Conservation (phyloP, 2,888 invertebrate species). For the Caenorhabditis afra region DNA sequence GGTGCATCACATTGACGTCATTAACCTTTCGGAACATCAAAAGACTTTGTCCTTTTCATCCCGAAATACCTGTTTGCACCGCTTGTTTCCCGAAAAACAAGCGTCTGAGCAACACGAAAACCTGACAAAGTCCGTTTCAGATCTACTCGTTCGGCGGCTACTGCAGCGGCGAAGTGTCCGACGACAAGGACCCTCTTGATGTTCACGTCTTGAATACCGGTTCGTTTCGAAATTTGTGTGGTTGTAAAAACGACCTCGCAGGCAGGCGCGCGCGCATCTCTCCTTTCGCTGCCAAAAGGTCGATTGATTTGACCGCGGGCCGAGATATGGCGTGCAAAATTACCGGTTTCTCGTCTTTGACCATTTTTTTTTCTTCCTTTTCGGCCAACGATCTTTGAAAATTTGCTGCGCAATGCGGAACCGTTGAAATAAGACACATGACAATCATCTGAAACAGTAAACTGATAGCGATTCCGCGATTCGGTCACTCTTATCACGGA, state of each 20-base stretch:
- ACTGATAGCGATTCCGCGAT: neutral
- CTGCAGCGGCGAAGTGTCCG: slow-evolving; percentile 89
- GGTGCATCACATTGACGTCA: neutral
- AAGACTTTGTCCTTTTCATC: neutral
- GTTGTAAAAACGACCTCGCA: neutral
- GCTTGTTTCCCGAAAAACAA: too few relatives aligned
- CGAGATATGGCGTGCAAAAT: neutral
- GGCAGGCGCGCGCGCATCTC: neutral
- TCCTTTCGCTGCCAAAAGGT: neutral
- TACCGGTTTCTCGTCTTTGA: too few relatives aligned
- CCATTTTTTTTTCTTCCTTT: neutral
- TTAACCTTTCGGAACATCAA: neutral
- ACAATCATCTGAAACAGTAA: neutral
- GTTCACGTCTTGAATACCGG: slow-evolving; percentile 89
- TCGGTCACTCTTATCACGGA: neutral
- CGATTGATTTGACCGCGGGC: neutral
- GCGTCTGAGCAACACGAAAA: too few relatives aligned
- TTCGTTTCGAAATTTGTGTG: slow-evolving; percentile 79
- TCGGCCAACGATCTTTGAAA: neutral
- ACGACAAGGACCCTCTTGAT: slow-evolving; percentile 86
- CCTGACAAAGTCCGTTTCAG: slow-evolving; percentile 79
- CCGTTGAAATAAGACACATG: slow-evolving; percentile 1
- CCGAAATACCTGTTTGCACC: neutral
- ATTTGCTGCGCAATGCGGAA: neutral
- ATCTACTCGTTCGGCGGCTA: slow-evolving; percentile 95